Conservation (phyloP, 2,797 vertebrate genomes). For the Neomorphus geoffroyi region DNA sequence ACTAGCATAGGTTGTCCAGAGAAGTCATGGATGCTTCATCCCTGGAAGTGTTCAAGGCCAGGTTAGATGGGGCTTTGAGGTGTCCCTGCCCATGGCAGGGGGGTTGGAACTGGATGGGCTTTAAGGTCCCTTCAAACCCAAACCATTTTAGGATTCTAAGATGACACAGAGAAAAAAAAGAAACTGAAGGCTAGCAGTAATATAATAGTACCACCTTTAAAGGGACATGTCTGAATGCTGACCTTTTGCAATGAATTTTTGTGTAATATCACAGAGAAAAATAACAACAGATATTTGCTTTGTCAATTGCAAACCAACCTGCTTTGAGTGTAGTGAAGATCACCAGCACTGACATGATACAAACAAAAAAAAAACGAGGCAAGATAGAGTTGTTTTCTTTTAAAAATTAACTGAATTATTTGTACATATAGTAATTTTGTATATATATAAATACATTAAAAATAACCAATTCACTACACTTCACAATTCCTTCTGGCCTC, state of each 20-base stretch:
- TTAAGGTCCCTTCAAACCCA: no score
- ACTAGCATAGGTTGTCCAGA: no score
- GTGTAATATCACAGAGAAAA: background rate
- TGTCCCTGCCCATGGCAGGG: no score
- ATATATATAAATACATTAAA: background rate
- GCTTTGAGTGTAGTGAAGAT: background rate
- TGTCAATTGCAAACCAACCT: background rate
- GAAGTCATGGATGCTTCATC: no score
- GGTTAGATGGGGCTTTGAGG: no score
- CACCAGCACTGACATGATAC: background rate
- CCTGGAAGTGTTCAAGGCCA: no score
- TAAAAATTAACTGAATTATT: background rate
- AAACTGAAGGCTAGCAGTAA: background rate
- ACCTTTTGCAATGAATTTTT: background rate
- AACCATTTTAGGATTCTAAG: no score
- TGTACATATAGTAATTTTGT: no score
- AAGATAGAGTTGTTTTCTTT: background rate
- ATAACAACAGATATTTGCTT: background rate
- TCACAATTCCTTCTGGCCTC: background rate
- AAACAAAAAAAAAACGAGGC: background rate
- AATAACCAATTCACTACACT: background rate
- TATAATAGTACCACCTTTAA: background rate
- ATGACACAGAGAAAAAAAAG: background rate
- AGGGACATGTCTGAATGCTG: background rate
- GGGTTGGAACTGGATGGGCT: no score